phyloP scores from a whole-genome alignment of 2,888 invertebrate genomes.

The Gortyna flavago region DNA sequence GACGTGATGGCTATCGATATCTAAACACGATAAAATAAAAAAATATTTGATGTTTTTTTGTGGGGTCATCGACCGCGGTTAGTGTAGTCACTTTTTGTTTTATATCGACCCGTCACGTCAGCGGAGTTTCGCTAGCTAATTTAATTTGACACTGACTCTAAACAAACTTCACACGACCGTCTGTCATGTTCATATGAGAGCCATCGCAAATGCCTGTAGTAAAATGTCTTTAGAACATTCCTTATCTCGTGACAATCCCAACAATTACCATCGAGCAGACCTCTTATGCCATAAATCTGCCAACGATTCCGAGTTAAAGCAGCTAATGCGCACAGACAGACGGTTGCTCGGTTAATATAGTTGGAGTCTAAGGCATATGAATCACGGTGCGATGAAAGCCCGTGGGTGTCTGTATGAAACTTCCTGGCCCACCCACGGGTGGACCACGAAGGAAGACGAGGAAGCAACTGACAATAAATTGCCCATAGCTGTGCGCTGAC shows the following conservation, averaged over 20 bases:
- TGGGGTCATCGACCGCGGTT: background rate
- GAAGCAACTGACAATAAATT: constrained; percentile 68
- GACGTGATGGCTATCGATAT: too few relatives aligned
- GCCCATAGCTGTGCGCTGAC: constrained; percentile 55
- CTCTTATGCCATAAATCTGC: constrained; percentile 71
- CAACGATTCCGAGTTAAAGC: constrained; percentile 68
- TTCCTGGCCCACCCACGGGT: constrained; percentile 87
- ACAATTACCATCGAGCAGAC: constrained; percentile 56
- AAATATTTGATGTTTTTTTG: background rate
- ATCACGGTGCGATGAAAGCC: constrained; percentile 85
- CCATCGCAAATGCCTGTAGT: constrained; percentile 29
- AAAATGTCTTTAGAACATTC: constrained; percentile 29
- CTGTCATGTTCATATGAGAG: constrained; percentile 5
- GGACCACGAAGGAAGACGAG: constrained; percentile 68
- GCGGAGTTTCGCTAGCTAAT: background rate
- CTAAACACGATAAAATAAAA: too few relatives aligned
- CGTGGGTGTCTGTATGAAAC: constrained; percentile 83
- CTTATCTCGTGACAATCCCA: constrained; percentile 38
- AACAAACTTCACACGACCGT: background rate
- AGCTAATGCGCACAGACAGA: constrained; percentile 75
- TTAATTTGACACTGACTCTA: background rate
- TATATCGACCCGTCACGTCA: background rate
- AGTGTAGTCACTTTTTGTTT: background rate
- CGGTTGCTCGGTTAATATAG: constrained; percentile 69
- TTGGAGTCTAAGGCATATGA: constrained; percentile 76